A percentile compares a stretch with the other conserved stretches of the same genome.
These are phyloP conservation scores for Mechanitis mazaeus DNA, from an alignment of 2,888 invertebrate genomes.

Conservation along the genomic window DNA sequence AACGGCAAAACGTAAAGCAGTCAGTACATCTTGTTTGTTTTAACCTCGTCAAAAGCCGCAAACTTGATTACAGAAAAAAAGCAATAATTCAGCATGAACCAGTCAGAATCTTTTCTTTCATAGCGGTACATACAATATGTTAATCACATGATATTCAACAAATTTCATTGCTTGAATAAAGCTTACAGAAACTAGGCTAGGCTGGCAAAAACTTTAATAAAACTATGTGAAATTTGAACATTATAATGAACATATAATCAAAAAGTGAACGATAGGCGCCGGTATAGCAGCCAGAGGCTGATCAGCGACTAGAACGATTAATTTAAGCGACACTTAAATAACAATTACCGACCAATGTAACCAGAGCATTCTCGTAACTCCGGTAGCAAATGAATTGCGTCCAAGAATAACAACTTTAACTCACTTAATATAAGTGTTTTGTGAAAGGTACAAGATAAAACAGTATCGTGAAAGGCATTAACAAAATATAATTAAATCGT, in stretches of 20 bases:
- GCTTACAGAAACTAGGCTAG: background rate
- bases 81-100: slow-evolving; percentile 57
- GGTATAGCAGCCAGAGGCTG: slow-evolving; percentile 44
- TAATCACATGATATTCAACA: slow-evolving; percentile 54
- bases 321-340: slow-evolving; percentile 67
- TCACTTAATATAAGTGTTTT: slow-evolving; percentile 30
- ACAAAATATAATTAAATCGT: slow-evolving; percentile 28
- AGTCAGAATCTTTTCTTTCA: slow-evolving; percentile 52
- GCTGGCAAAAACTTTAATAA: background rate
- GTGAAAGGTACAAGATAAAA: slow-evolving; percentile 32
- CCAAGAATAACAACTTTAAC: slow-evolving; percentile 41
- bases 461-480: slow-evolving; percentile 30
- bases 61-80: slow-evolving; percentile 67
- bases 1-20: slow-evolving; percentile 38
- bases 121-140: slow-evolving; percentile 70
- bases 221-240: background rate
- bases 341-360: slow-evolving; percentile 65
- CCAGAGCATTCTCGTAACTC: slow-evolving; percentile 50
- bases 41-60: slow-evolving; percentile 53
- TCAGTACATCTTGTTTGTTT: slow-evolving; percentile 61
- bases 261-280: slow-evolving; percentile 50
- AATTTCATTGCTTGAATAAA: slow-evolving; percentile 31
- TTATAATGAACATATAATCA: slow-evolving; percentile 35
- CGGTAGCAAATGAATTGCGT: slow-evolving; percentile 41
- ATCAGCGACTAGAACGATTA: slow-evolving; percentile 50